A percentile compares a stretch with the other conserved stretches of the same genome.
Evolutionary conservation across 2,888 invertebrate species (phyloP).

Genomic region (Drosophila austrosaltans): DNA sequence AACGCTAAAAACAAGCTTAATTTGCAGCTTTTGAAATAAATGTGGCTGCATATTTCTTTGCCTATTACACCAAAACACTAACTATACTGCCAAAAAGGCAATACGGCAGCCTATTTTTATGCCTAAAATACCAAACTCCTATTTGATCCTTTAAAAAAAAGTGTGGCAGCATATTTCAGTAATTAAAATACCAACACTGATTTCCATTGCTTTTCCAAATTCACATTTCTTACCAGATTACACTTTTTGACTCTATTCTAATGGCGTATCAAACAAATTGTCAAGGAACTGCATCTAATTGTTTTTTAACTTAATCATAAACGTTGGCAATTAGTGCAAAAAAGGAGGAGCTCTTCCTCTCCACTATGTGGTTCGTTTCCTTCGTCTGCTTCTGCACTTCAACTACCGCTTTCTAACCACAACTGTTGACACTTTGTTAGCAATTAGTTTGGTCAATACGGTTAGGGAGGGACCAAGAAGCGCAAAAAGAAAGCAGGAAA

Average conservation of each 20-base stretch:
- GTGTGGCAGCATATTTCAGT: not conserved
- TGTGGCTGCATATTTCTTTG: no score
- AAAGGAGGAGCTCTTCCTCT: conserved; percentile 20
- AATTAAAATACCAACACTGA: not conserved
- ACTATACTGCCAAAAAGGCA: no score
- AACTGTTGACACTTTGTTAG: conserved; percentile 75
- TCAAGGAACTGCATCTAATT: conserved; percentile 60
- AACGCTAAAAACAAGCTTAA: no score
- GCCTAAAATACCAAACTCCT: no score
- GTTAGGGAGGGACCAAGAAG: conserved; percentile 1
- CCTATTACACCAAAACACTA: no score
- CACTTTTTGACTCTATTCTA: not conserved
- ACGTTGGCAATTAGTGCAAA: conserved; percentile 56
- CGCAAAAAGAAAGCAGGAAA: not conserved
- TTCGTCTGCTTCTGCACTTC: conserved; percentile 7
- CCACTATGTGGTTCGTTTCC: conserved; percentile 7
- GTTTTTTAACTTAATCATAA: conserved; percentile 73
- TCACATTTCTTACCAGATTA: no score
- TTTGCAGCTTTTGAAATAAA: not conserved
- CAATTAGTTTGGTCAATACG: conserved; percentile 65
- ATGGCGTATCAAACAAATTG: not conserved
- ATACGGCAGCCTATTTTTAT: no score
- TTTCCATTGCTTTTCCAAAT: not conserved
- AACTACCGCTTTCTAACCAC: conserved; percentile 20
- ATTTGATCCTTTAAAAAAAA: not conserved